Evolutionary conservation across 2,113 vertebrate genomes (phyloP).

Genomic region (Glareola pratincola): DNA sequence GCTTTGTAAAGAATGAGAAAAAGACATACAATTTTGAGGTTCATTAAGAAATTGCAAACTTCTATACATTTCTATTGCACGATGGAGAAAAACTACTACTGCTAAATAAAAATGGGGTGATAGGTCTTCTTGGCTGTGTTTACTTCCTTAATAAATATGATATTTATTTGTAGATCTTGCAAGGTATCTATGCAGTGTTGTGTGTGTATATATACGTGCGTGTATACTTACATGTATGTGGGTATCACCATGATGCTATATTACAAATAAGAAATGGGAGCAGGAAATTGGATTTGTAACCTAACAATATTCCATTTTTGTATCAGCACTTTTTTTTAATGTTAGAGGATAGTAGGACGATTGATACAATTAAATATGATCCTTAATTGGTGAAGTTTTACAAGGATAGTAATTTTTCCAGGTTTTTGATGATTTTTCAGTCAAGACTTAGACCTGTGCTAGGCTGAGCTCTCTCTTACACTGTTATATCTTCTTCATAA

Average conservation of each 20-base stretch:
- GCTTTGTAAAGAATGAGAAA: neutral
- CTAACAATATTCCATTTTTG: neutral
- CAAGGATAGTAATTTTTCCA: neutral
- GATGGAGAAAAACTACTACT: neutral
- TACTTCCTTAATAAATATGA: neutral
- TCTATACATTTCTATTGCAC: accelerated
- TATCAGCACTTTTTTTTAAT: neutral
- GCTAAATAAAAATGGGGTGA: neutral
- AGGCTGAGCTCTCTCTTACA: neutral
- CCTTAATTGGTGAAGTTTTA: neutral
- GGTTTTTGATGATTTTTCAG: neutral
- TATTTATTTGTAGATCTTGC: neutral
- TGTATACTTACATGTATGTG: neutral
- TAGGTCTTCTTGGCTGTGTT: neutral
- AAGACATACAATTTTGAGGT: neutral
- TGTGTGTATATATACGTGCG: neutral
- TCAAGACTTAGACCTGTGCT: neutral
- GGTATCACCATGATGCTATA: neutral
- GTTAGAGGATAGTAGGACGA: neutral
- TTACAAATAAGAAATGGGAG: neutral
- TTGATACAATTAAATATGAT: neutral
- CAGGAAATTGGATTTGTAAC: neutral
- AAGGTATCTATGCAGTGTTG: neutral
- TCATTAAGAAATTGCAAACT: neutral
- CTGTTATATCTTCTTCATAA: neutral